A percentile compares a stretch with the other conserved stretches of the same genome.
Evolutionary conservation across 1,140 invertebrate genomes (phyloP).

Genomic region (Tribolium madens): DNA sequence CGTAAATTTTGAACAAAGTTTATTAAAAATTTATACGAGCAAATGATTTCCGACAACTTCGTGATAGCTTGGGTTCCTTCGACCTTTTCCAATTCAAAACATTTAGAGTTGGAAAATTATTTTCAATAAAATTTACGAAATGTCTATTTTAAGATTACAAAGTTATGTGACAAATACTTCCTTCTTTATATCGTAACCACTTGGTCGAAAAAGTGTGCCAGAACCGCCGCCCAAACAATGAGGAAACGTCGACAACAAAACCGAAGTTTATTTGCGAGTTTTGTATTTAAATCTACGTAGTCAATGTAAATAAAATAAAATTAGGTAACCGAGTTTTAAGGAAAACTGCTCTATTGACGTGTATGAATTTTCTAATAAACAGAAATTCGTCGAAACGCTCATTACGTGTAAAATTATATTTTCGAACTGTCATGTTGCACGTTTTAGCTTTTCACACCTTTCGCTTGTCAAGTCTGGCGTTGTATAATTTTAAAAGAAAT

Average conservation of each 20-base stretch:
- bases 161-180: background rate
- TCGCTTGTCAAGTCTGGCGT: conserved; percentile 12
- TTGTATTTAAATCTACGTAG: background rate
- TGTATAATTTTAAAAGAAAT: conserved; percentile 23
- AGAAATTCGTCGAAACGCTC: conserved; percentile 7
- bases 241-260: conserved; percentile 18
- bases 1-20: too few relatives aligned
- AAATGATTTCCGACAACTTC: too few relatives aligned
- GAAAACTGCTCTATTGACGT: conserved; percentile 6
- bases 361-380: conserved; percentile 17
- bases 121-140: too few relatives aligned
- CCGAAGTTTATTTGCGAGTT: conserved; percentile 6
- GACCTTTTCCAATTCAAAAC: too few relatives aligned
- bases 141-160: background rate
- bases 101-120: too few relatives aligned
- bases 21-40: too few relatives aligned
- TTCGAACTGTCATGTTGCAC: conserved; percentile 9
- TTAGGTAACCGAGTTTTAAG: conserved; percentile 23
- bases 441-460: conserved; percentile 16
- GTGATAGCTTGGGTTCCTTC: too few relatives aligned
- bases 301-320: conserved; percentile 20
- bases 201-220: background rate
- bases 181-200: background rate
- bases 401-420: conserved; percentile 35
- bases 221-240: background rate